These are phyloP conservation scores for Acrossocheilus fasciatus DNA, from an alignment of 2,797 vertebrate species.

Conservation along the genomic window DNA sequence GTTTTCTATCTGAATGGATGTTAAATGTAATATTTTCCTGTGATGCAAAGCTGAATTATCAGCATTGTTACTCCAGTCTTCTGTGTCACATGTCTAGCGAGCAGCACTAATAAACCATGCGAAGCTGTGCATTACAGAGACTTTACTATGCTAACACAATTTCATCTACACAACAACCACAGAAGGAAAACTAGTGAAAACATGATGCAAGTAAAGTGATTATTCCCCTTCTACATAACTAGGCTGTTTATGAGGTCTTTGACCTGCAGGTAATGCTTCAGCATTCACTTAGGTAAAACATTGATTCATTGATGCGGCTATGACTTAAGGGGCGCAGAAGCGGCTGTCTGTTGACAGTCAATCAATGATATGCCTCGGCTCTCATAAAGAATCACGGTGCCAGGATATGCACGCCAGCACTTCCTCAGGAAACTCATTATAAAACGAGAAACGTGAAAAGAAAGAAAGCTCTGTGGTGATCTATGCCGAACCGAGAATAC, in stretches of 20 bases:
- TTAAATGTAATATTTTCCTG: not conserved
- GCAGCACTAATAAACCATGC: not conserved
- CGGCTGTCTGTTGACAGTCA: slow-evolving; percentile 40
- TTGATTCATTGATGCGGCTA: slow-evolving; percentile 45
- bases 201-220: slow-evolving; percentile 6
- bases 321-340: slow-evolving; percentile 53
- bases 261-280: slow-evolving; percentile 36
- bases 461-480: slow-evolving; percentile 32
- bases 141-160: not conserved
- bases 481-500: not conserved
- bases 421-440: slow-evolving; percentile 43
- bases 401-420: slow-evolving; percentile 26
- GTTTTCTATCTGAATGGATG: not conserved
- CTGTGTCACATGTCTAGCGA: not conserved
- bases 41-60: not conserved
- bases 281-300: slow-evolving; percentile 40
- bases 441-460: slow-evolving; percentile 20
- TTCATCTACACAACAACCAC: not conserved
- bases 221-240: slow-evolving; percentile 22
- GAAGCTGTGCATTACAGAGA: not conserved
- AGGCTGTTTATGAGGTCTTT: slow-evolving; percentile 45
- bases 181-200: not conserved
- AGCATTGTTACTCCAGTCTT: not conserved
- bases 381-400: slow-evolving; percentile 27
- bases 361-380: slow-evolving; percentile 52